Percentiles rank a stretch among this genome's conserved stretches.
phyloP scores from a whole-genome alignment of 2,888 invertebrate species.

The Smittia sp. region DNA sequence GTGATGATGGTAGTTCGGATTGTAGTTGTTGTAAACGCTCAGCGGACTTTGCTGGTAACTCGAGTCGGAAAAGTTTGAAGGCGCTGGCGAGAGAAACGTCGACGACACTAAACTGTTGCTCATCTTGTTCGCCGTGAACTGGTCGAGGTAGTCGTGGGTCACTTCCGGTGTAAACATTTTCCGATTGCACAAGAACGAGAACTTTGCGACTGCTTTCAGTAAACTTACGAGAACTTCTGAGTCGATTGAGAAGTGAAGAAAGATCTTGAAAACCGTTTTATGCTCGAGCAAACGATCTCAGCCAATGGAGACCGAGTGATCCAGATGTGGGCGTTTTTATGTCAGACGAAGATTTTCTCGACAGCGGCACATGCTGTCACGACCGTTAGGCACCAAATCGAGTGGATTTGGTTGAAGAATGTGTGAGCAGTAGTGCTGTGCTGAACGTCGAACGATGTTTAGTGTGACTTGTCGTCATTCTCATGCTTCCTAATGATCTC shows the following conservation, averaged over 20 bases:
- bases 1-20: constrained; percentile 39
- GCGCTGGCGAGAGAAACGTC: constrained; percentile 5
- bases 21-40: constrained; percentile 38
- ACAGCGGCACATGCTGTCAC: neutral
- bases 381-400: neutral
- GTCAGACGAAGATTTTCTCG: neutral
- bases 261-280: constrained; percentile 4
- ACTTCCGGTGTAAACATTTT: constrained; percentile 14
- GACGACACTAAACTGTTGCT: constrained; percentile 13
- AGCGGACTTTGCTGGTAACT: constrained; percentile 11
- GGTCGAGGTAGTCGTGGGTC: constrained; percentile 24
- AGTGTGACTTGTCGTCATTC: neutral
- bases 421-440: neutral
- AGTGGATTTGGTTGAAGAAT: neutral
- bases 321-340: constrained; percentile 24
- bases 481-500: constrained; percentile 31
- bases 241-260: neutral
- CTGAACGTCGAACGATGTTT: neutral
- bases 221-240: neutral
- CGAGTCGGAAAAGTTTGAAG: neutral
- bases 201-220: neutral
- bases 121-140: neutral
- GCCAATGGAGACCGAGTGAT: constrained; percentile 31
- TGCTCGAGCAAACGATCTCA: neutral
- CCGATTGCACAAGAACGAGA: constrained; percentile 9